Base-by-base conservation (phyloP, 2,888 invertebrate species). In the Drosophila anceps region DNA sequence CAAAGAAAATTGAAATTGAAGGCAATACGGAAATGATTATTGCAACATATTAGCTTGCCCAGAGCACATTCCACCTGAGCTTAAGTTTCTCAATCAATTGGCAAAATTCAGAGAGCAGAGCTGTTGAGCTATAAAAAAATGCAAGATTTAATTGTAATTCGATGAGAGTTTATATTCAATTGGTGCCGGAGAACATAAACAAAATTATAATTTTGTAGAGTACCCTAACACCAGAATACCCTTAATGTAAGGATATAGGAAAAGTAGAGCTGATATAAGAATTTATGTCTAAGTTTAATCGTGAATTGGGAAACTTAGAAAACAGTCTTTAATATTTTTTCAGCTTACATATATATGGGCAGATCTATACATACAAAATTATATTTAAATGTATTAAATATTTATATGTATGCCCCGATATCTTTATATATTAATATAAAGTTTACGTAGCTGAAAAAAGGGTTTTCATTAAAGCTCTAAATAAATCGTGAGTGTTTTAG, bases 31-130 rank as follows among this genome's bases (percentile, higher is more conserved):
- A 43, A 46, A 35, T 43, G 9, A 48, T 46, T 51, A 43, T 41
- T 63, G 62, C 46, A 44, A 59, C 50, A 60, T 57, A 69, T 57
- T 73, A 62, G n/a, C 46, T 60, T 31, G 73, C 55, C 44, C 66
- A 33, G 43, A 33, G 57, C 44, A 58, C 44, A 15, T 24, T 43
- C 44, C 27, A 29, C 46, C n/a, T 48, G 35, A 73, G 68, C 71
- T 60, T 62, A 37, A 1, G 10, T 33, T 54, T 6, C 57, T 24
- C n/a, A 54, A 39, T 53, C 53, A n/a, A 24, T 53, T 53, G n/a
- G 24, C 51, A 8, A 8, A 35, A 9, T 10, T 12, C 7, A 13
- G 12, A 43, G 12, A 12, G 12, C 43, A 4, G 5, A 50, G 18
- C 29, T 33, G 8, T 33, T 13, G 7, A 0, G 8, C 0, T 18